Conservation (phyloP, 2,113 vertebrate species). For the Anoura caudifer region DNA sequence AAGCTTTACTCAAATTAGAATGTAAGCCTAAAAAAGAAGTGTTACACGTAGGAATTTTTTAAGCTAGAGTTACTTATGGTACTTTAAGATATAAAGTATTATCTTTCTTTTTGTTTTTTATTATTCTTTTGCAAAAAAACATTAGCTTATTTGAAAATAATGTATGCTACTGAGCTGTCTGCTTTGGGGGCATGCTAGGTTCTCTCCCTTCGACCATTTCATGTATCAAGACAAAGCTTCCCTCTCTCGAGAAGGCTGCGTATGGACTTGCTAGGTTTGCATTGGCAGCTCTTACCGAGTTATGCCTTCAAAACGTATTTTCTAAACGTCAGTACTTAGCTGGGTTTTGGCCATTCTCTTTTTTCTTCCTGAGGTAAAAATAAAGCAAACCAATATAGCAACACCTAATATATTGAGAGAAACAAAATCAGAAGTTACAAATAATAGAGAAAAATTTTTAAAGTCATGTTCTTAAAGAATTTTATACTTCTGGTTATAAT, state of each 20-base stretch:
- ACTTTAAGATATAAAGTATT: neutral
- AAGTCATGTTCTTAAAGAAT: neutral
- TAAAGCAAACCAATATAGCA: constrained; percentile 6
- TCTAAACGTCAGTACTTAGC: neutral
- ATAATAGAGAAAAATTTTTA: neutral
- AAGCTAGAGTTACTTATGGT: neutral
- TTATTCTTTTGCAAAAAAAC: neutral
- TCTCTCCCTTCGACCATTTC: neutral
- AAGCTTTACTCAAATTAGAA: neutral
- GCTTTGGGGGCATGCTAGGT: neutral
- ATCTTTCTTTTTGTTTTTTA: neutral
- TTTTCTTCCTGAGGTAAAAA: neutral
- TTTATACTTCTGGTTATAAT: neutral
- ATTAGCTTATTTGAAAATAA: neutral
- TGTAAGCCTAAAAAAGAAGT: constrained; percentile 17
- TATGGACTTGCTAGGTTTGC: neutral
- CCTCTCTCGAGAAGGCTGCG: neutral
- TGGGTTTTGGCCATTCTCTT: neutral
- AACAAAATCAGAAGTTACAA: neutral
- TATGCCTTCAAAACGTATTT: neutral
- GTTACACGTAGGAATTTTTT: neutral
- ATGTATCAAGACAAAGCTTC: neutral
- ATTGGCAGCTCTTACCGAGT: neutral
- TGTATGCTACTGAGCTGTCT: neutral
- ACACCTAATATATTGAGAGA: neutral